Evolutionary conservation across 37 sponge, comb jelly and placozoan species (phyloP).

Genomic region (Spongilla lacustris): DNA sequence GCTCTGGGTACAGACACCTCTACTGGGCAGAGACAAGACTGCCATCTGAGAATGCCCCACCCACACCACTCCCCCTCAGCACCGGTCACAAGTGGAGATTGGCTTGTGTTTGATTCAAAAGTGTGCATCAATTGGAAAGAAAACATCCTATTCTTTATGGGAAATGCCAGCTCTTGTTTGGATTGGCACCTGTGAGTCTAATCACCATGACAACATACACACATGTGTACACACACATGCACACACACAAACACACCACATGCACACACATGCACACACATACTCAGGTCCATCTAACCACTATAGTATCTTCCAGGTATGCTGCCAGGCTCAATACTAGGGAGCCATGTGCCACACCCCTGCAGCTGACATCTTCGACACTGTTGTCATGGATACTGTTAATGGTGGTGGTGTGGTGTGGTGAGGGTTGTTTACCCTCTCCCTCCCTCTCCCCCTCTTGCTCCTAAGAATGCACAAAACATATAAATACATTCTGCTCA

Average conservation of each 20-base stretch:
- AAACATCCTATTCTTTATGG: slow-evolving; percentile 72
- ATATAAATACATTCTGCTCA: too few species aligned
- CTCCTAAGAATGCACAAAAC: too few species aligned
- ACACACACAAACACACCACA: neutral
- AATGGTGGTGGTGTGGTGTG: neutral
- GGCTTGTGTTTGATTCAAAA: slow-evolving; percentile 61
- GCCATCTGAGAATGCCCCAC: neutral
- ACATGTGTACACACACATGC: too few species aligned
- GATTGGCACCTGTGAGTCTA: slow-evolving; percentile 81
- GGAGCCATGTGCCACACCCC: slow-evolving; percentile 14
- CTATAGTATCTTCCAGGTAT: slow-evolving; percentile 18
- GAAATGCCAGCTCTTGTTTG: slow-evolving; percentile 40
- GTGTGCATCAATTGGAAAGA: slow-evolving; percentile 66
- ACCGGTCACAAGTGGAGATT: slow-evolving; percentile 52
- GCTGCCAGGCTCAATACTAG: slow-evolving; percentile 12
- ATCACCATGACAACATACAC: neutral
- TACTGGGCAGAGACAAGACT: slow-evolving; percentile 37
- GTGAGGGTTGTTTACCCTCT: too few species aligned
- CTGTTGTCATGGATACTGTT: slow-evolving; percentile 40
- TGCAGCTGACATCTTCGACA: slow-evolving; percentile 55
- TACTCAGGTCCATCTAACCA: neutral
- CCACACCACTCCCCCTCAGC: neutral
- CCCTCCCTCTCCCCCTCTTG: too few species aligned
- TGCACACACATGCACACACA: too few species aligned
- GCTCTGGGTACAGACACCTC: slow-evolving; percentile 62